Base-by-base conservation (phyloP, 2,888 invertebrate genomes). In the Galeruca laticollis region DNA sequence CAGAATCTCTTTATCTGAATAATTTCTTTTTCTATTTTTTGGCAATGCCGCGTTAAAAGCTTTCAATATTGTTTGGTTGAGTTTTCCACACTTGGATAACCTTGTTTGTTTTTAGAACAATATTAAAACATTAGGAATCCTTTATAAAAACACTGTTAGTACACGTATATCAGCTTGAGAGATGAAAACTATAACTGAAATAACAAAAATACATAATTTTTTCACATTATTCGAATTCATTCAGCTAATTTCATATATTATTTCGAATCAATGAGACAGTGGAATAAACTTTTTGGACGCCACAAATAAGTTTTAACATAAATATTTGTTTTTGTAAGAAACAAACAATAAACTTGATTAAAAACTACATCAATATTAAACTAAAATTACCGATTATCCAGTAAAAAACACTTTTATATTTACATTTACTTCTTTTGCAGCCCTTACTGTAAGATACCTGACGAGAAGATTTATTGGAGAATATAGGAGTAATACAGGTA, bases 401-500 rank as follows among this genome's bases (percentile, higher is more conserved):
- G n/a, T n/a, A n/a, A n/a, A n/a, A n/a, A n/a, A n/a, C n/a, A n/a
- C n/a, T n/a, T n/a, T n/a, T n/a, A 13, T 43, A 13, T 54, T 9
- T 21, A n/a, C 13, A 20, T 59, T 21, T n/a, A 31, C 13, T 60
- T 77, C 86, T 79, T 78, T 88, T 87, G 60, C 87, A 93, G 93
- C 93, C 76, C 86, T 93, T 64, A 93, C 93, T 69, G 94, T 94
- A 2, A 89, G 94, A 75, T 94, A 93, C 83, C 85, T 94, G 75
- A 94, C 94, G 4, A 89, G 92, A 81, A 87, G 94, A 80, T 94
- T 90, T 84, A 93, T 93, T 72, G 93, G 93, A 71, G 93, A 94
- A 88, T 93, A 94, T 85, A 90, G 93, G 81, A 93, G 93, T 79
- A 93, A 93, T 81, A 92, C 93, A 87, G 92, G 92, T 92, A 84